Evolutionary conservation across 2,888 invertebrate genomes (phyloP), one percentile per base, ranked within the genome.

Genomic region (Parascotia fuliginaria): DNA sequence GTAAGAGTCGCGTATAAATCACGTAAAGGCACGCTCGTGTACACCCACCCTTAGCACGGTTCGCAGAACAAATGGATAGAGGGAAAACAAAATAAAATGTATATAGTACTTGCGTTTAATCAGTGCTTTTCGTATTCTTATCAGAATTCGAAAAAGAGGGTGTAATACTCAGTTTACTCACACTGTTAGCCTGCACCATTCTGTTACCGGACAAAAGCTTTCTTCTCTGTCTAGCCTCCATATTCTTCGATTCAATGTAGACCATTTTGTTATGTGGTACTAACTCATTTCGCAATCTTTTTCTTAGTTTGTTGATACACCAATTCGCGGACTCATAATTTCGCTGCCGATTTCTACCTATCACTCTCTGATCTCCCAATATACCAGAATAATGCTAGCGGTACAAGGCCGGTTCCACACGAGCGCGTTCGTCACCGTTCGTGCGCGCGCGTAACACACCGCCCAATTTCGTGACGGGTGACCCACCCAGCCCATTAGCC

Each of bases 371-470:
- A 19, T 19, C 5, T 5, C 5, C 19, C 19, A 19, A 19, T 3
- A 19, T 5, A 19, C 3, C 5, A 3, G 19, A 24, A 24, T 6
- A 24, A 12, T 19, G 13, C 6, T 33, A 31, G 7, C 73, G 59
- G 58, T 71, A 70, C 73, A 70, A 70, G 72, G 75, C 46, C 62
- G 48, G 81, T 85, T 84, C 70, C 85, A 83, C 85, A 79, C 84
- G 87, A 73, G 62, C 73, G 81, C 69, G 51, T 66, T 53, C 62
- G 56, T 48, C 58, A 61, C 51, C 75, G 73, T 65, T 81, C 89
- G 88, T 88, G 87, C 88, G 83, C 69, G 61, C 59, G 66, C 59
- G 70, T 65, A 75, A 86, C 85, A 88, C 73, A 77, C 81, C 85
- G 76, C 83, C 81, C 87, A 88, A 89, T 87, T 88, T 83, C 77